phyloP scores from a whole-genome alignment of 2,797 vertebrate species.

The Sardinella longiceps region DNA sequence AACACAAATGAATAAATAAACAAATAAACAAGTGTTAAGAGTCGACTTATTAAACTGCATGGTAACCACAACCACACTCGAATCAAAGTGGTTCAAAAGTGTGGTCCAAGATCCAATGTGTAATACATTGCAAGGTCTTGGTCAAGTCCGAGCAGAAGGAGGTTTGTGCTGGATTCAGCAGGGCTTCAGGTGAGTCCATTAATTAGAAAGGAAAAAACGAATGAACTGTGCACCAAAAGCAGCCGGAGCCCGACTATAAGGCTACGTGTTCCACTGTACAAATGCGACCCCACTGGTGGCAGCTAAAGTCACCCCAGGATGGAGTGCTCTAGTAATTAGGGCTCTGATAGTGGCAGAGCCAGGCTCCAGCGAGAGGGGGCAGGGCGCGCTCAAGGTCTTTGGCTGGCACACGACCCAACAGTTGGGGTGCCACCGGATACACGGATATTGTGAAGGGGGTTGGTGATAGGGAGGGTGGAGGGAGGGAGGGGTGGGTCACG shows the following conservation, averaged over 20 bases:
- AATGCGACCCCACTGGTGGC: slow-evolving; percentile 37
- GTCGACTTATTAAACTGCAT: neutral
- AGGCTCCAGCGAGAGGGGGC: slow-evolving; percentile 9
- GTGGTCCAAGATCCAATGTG: neutral
- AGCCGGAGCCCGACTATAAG: slow-evolving; percentile 11
- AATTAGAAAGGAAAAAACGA: neutral
- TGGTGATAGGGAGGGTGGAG: neutral
- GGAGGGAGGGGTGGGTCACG: neutral
- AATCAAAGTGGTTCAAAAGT: neutral
- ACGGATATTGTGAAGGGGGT: neutral
- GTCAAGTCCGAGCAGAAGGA: neutral
- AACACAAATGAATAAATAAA: neutral
- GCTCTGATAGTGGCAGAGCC: slow-evolving; percentile 1
- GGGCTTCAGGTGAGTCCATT: neutral
- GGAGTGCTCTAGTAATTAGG: slow-evolving; percentile 31
- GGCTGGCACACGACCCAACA: neutral
- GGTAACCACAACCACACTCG: neutral
- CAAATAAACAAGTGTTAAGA: neutral
- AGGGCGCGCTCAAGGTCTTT: slow-evolving; percentile 15
- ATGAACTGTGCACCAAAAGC: neutral
- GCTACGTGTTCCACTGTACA: neutral
- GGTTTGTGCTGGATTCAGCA: neutral
- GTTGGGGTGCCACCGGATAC: slow-evolving; percentile 11
- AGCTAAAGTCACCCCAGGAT: slow-evolving; percentile 33
- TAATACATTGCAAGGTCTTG: neutral